Conservation (phyloP, 2,797 vertebrate species). For the Brachyalestes nurse region DNA sequence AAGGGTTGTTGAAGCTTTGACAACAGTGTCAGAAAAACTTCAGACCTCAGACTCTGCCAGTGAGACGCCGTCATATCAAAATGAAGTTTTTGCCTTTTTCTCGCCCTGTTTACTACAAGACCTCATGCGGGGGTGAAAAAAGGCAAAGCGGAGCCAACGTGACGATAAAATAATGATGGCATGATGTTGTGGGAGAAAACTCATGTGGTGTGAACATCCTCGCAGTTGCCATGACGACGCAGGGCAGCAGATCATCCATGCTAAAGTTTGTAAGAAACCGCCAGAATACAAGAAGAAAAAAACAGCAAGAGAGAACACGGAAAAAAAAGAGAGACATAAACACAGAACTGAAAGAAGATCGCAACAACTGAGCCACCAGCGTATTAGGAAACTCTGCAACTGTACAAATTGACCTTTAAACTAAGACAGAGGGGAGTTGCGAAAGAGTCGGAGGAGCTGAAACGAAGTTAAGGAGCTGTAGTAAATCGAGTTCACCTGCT, state of each 20-base stretch:
- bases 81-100: neutral
- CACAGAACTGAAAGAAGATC: conserved; percentile 49
- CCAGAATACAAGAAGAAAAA: conserved; percentile 54
- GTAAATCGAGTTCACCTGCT: neutral
- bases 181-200: conserved; percentile 58
- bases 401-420: conserved; percentile 68
- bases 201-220: conserved; percentile 63
- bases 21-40: neutral
- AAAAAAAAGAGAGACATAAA: conserved; percentile 11
- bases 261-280: conserved; percentile 59
- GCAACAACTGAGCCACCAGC: conserved; percentile 54
- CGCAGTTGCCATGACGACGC: conserved; percentile 80
- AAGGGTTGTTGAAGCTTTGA: neutral
- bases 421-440: conserved; percentile 66
- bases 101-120: neutral
- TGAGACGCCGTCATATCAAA: neutral
- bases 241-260: conserved; percentile 71
- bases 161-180: conserved; percentile 41
- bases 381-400: conserved; percentile 72
- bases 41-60: too few species aligned
- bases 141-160: conserved; percentile 57
- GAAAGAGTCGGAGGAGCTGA: conserved; percentile 11
- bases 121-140: neutral
- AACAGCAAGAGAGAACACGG: conserved; percentile 52
- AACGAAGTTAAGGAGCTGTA: neutral